Percentiles rank a stretch among this genome's conserved stretches.
These are phyloP conservation scores for Piprites chloris DNA, from an alignment of 2,113 vertebrate genomes.

Conservation along the genomic window DNA sequence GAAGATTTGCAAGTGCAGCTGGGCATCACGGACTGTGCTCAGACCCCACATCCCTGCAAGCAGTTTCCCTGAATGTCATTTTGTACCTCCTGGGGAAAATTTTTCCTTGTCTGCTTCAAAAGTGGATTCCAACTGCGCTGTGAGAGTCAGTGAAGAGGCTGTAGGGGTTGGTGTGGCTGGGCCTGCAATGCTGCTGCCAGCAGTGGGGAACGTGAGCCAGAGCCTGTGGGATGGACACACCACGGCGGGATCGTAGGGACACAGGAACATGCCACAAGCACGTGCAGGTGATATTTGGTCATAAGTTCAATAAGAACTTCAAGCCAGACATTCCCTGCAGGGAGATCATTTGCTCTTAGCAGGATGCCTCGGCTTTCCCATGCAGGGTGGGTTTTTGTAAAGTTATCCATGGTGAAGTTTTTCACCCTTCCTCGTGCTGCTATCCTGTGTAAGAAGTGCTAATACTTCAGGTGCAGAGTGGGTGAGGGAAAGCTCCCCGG, in stretches of 20 bases:
- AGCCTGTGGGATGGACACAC: neutral
- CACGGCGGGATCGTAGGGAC: accelerated
- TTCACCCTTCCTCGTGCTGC: neutral
- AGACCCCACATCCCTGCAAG: accelerated
- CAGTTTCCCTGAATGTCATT: neutral
- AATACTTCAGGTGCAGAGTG: accelerated
- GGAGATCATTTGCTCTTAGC: neutral
- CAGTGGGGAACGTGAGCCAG: neutral
- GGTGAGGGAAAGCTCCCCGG: neutral
- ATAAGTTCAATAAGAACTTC: neutral
- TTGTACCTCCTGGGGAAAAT: neutral
- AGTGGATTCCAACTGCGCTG: neutral
- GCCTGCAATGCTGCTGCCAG: accelerated
- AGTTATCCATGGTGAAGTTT: neutral
- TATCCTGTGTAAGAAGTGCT: neutral
- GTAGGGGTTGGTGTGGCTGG: neutral
- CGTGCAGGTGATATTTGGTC: neutral
- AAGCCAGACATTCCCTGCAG: accelerated
- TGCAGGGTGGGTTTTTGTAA: neutral
- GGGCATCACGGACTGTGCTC: accelerated
- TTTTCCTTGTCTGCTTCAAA: neutral
- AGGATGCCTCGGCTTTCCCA: neutral
- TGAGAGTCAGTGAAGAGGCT: neutral
- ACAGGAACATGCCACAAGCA: accelerated
- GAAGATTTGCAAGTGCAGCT: neutral